phyloP scores from a whole-genome alignment of 2,113 vertebrate genomes.

The Bagarius yarrelli region DNA sequence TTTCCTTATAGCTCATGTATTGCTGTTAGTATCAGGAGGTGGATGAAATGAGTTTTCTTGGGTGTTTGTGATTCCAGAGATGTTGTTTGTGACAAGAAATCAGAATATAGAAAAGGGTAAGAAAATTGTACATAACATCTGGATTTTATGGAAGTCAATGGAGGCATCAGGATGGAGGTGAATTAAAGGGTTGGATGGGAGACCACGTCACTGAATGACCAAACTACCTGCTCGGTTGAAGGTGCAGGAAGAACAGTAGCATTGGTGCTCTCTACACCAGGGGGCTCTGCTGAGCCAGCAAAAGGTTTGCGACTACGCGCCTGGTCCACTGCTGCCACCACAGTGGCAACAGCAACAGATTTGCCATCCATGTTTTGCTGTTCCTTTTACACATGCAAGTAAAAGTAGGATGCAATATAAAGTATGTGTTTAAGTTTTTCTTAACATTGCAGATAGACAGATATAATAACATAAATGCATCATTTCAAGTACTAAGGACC shows the following conservation, averaged over 20 bases:
- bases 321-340: constrained; percentile 87
- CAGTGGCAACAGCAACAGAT: constrained; percentile 81
- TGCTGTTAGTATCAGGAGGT: not conserved
- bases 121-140: constrained; percentile 29
- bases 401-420: constrained; percentile 41
- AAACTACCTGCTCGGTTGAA: constrained; percentile 78
- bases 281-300: constrained; percentile 72
- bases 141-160: constrained; percentile 23
- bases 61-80: not conserved
- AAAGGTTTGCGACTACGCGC: constrained; percentile 80
- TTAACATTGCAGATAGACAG: constrained; percentile 9
- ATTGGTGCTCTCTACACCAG: constrained; percentile 72
- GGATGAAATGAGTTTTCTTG: not conserved
- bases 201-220: constrained; percentile 34
- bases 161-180: constrained; percentile 19
- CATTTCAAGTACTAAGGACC: constrained; percentile 8
- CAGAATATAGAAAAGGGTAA: constrained; percentile 19
- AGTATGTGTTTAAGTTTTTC: not conserved
- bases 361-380: constrained; percentile 73
- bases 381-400: constrained; percentile 65
- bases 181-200: constrained; percentile 21
- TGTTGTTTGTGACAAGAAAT: not conserved
- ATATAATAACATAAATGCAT: constrained; percentile 4
- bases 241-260: constrained; percentile 72
- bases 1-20: not conserved